phyloP scores from a whole-genome alignment of 2,888 invertebrate genomes.

The Erebia aethiops region DNA sequence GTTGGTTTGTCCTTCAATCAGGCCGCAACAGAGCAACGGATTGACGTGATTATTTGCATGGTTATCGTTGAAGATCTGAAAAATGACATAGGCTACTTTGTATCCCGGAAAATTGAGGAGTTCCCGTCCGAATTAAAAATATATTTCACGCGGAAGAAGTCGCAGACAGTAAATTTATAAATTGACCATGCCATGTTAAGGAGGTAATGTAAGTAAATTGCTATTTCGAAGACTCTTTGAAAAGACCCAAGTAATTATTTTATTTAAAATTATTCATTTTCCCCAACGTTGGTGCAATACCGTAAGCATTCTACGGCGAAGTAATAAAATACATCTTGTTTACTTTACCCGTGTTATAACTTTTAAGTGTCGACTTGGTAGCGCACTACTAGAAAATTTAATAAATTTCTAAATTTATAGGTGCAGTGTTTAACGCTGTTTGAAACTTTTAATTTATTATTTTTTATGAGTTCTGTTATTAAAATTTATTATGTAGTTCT shows the following conservation, averaged over 20 bases:
- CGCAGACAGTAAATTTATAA: too few relatives aligned
- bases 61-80: too few relatives aligned
- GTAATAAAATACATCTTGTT: slow-evolving; percentile 19
- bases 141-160: too few relatives aligned
- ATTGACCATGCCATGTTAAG: too few relatives aligned
- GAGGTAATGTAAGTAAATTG: background rate
- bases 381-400: slow-evolving; percentile 20
- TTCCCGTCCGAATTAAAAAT: too few relatives aligned
- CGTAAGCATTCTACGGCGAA: background rate
- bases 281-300: background rate
- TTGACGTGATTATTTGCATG: too few relatives aligned
- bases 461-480: slow-evolving; percentile 19
- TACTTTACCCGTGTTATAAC: slow-evolving; percentile 16
- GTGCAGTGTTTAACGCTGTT: slow-evolving; percentile 12
- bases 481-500: slow-evolving; percentile 7
- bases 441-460: slow-evolving; percentile 23
- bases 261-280: background rate
- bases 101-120: too few relatives aligned
- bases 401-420: slow-evolving; percentile 25
- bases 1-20: too few relatives aligned
- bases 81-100: too few relatives aligned
- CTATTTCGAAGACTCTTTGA: background rate
- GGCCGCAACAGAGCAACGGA: too few relatives aligned
- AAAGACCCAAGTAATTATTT: background rate
- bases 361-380: slow-evolving; percentile 21